Percentiles rank a stretch among this genome's conserved stretches.
Conservation (phyloP, 2,113 vertebrate species). For the Platysteira castanea region DNA sequence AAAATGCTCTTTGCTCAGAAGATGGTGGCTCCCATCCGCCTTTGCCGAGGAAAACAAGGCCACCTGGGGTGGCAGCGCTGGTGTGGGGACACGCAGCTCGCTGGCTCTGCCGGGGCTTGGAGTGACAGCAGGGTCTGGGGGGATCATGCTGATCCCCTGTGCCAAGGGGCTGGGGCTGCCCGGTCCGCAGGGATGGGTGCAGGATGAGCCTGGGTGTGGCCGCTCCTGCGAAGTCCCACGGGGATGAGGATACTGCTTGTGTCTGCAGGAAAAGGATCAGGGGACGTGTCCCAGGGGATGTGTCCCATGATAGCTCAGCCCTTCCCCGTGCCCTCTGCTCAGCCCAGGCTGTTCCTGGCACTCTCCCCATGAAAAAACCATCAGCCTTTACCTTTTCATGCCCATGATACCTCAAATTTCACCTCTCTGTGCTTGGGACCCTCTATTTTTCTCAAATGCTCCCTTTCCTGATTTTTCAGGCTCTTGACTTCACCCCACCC, state of each 20-base stretch:
- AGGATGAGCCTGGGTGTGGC: background rate
- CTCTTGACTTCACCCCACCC: background rate
- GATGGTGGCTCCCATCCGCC: conserved; percentile 45
- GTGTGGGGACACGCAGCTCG: background rate
- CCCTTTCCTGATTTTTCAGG: background rate
- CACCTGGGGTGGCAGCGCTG: background rate
- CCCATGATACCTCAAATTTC: background rate
- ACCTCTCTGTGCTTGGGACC: background rate
- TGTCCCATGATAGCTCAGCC: background rate
- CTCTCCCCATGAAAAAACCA: background rate
- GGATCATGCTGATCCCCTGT: fast-evolving
- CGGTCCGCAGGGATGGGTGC: fast-evolving
- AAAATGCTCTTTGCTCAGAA: conserved; percentile 26
- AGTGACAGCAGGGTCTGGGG: background rate
- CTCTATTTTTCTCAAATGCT: background rate
- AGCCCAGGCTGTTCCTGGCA: background rate
- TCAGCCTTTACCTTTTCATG: background rate
- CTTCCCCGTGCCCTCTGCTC: background rate
- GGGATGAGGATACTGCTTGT: background rate
- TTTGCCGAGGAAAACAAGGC: conserved; percentile 30
- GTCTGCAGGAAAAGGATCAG: background rate
- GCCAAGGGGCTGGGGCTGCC: background rate
- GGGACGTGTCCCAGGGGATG: fast-evolving
- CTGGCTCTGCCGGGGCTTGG: background rate
- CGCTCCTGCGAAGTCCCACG: background rate